Conservation (phyloP, 1,140 invertebrate genomes). For the Ooceraea biroi region DNA sequence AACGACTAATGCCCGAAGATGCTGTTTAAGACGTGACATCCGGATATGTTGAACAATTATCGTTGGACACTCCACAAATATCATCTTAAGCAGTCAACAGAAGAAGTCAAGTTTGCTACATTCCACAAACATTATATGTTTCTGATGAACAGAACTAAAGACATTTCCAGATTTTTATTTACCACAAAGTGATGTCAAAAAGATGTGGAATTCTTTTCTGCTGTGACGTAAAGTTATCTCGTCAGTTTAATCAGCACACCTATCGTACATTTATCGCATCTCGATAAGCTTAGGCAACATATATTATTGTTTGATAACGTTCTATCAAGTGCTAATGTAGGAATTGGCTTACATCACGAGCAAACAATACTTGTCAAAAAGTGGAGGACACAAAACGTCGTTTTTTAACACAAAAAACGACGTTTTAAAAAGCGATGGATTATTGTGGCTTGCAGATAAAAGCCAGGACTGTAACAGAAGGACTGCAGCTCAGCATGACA, state of each 20-base stretch:
- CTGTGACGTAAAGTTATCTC: conserved; percentile 7
- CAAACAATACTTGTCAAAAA: conserved; percentile 2
- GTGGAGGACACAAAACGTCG: no score
- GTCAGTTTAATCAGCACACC: neutral
- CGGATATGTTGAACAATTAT: conserved; percentile 32
- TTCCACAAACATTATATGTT: conserved; percentile 35
- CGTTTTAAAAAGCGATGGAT: conserved; percentile 42
- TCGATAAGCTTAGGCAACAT: neutral
- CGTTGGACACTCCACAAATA: conserved; percentile 20
- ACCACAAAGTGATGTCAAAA: neutral
- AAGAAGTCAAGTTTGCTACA: conserved; percentile 26
- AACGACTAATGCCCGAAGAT: conserved; percentile 50
- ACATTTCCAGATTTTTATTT: neutral
- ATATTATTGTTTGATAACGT: neutral
- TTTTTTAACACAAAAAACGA: conserved; percentile 24
- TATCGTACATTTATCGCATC: neutral
- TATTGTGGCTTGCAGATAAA: conserved; percentile 73
- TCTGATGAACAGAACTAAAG: neutral
- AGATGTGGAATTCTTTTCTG: neutral
- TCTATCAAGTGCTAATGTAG: neutral
- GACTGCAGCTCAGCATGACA: conserved; percentile 83
- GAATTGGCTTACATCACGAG: conserved; percentile 12
- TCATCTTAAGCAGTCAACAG: conserved; percentile 35
- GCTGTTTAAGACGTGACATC: conserved; percentile 65
- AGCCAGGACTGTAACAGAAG: conserved; percentile 70